Percentiles rank a stretch among this genome's conserved stretches.
Evolutionary conservation across 2,797 vertebrate species (phyloP).

Genomic region (Pantherophis alleghaniensis): DNA sequence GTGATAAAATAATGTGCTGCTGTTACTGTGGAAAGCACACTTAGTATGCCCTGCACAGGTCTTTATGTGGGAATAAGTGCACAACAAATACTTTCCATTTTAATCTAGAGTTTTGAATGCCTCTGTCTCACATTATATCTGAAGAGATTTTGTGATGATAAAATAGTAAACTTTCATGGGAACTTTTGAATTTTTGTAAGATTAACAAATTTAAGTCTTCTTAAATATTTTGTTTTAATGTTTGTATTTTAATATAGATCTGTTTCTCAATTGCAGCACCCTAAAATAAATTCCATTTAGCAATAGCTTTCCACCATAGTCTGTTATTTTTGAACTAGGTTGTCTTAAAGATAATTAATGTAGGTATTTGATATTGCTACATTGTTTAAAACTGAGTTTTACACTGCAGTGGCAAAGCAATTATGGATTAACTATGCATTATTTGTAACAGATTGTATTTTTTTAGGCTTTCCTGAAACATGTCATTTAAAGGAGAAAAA

Average conservation of each 20-base stretch:
- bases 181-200: neutral
- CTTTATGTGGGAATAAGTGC: neutral
- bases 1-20: neutral
- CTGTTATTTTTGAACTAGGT: neutral
- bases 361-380: neutral
- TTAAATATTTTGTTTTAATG: neutral
- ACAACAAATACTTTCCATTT: neutral
- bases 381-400: neutral
- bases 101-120: neutral
- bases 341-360: neutral
- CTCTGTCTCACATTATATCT: neutral
- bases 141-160: neutral
- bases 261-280: neutral
- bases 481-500: constrained; percentile 3
- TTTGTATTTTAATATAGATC: neutral
- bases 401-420: neutral
- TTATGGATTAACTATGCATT: neutral
- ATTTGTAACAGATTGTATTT: neutral
- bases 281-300: neutral
- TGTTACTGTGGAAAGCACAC: neutral
- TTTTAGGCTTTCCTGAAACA: constrained; percentile 26
- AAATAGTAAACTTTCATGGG: neutral
- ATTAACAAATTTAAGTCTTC: neutral
- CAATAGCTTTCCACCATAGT: neutral
- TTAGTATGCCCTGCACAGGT: neutral